Evolutionary conservation across 37 sponge, comb jelly and placozoan species (phyloP).

Genomic region (Hexactinellida sp.): DNA sequence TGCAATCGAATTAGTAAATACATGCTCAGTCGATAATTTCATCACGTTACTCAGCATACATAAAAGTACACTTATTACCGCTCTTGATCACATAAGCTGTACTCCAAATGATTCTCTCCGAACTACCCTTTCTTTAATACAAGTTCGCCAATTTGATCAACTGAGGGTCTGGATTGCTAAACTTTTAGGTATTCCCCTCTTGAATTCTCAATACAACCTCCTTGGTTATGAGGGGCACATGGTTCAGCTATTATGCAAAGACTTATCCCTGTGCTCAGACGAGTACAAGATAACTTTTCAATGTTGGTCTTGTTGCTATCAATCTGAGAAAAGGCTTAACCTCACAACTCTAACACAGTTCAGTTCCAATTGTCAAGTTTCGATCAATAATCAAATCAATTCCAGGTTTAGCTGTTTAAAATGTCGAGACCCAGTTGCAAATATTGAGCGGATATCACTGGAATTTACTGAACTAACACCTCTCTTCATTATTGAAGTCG

Average conservation of each 20-base stretch:
- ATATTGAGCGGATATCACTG: background rate
- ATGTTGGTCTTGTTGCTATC: background rate
- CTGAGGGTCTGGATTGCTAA: background rate
- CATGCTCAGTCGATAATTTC: too few species aligned
- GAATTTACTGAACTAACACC: background rate
- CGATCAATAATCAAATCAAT: background rate
- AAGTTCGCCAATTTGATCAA: background rate
- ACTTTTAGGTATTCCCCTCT: background rate
- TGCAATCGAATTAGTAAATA: background rate
- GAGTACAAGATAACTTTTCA: background rate
- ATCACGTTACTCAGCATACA: background rate
- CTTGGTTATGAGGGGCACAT: conserved; percentile 1
- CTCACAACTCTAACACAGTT: background rate
- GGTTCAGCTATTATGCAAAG: conserved; percentile 2
- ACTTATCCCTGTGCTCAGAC: background rate
- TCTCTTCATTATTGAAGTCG: background rate
- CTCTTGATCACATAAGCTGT: background rate
- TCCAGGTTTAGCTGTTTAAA: background rate
- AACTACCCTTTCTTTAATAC: background rate
- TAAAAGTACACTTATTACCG: background rate
- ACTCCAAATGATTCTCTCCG: background rate
- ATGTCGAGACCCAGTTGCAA: background rate
- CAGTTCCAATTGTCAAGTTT: background rate
- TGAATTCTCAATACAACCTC: background rate
- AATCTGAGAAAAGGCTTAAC: background rate